phyloP scores from a whole-genome alignment of 2,113 vertebrate species.

The Phyllostomus hastatus region DNA sequence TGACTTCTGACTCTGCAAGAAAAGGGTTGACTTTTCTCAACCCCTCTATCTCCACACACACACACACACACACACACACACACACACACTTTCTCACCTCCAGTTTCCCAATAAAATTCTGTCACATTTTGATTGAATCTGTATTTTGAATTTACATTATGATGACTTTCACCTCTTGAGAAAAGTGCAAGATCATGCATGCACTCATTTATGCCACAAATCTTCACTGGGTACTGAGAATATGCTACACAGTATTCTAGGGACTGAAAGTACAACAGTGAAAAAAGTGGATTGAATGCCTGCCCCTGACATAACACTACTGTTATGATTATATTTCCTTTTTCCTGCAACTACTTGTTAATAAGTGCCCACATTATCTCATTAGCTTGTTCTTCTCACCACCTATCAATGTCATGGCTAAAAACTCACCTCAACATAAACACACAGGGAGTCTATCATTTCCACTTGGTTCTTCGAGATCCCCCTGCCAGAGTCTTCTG shows the following conservation, averaged over 20 bases:
- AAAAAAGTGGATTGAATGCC: neutral
- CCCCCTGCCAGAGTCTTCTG: neutral
- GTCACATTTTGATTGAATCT: neutral
- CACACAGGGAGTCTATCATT: neutral
- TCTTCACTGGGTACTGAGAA: neutral
- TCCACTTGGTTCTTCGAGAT: neutral
- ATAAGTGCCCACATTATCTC: neutral
- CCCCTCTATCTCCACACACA: rapidly evolving
- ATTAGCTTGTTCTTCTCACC: neutral
- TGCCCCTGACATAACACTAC: neutral
- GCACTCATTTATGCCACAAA: neutral
- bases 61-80: neutral
- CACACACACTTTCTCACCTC: neutral
- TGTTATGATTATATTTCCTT: neutral
- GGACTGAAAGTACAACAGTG: neutral
- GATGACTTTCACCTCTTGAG: neutral
- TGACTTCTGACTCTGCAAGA: neutral
- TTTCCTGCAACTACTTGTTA: neutral
- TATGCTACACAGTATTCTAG: neutral
- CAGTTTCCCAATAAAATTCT: neutral
- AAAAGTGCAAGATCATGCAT: neutral
- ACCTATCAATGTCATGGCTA: neutral
- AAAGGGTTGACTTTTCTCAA: neutral
- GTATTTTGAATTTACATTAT: neutral
- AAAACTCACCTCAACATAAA: neutral